Evolutionary conservation across 2,888 invertebrate genomes (phyloP).

Genomic region (Aromia moschata): DNA sequence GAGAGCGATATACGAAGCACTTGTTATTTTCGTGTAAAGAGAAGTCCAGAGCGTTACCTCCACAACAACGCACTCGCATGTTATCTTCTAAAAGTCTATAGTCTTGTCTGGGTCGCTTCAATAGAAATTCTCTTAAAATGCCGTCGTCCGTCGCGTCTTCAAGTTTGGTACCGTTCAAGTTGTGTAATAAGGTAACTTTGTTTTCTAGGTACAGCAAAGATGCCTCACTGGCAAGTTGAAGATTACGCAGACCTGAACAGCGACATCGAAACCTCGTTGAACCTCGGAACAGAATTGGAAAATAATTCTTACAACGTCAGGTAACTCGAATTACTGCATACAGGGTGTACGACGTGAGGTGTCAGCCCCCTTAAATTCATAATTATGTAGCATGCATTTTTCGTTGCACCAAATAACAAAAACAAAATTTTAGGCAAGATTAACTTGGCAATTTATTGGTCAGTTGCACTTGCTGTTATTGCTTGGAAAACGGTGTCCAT

Average conservation of each 20-base stretch:
- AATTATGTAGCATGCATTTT: too few species aligned
- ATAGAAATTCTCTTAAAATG: not conserved
- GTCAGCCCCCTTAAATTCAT: too few species aligned
- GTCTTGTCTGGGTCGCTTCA: not conserved
- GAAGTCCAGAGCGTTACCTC: not conserved
- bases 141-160: not conserved
- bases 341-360: too few species aligned
- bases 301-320: slow-evolving; percentile 75
- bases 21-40: not conserved
- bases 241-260: slow-evolving; percentile 75
- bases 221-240: slow-evolving; percentile 66
- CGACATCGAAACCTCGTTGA: slow-evolving; percentile 78
- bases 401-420: too few species aligned
- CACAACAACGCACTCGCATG: not conserved
- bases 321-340: too few species aligned
- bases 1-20: not conserved
- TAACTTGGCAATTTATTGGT: too few species aligned
- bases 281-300: slow-evolving; percentile 74
- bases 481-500: too few species aligned
- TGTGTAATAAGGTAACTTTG: slow-evolving; percentile 6
- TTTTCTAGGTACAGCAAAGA: slow-evolving; percentile 57
- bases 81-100: not conserved
- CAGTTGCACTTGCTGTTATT: too few species aligned
- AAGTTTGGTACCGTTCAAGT: not conserved
- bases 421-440: too few species aligned